A percentile compares a stretch with the other conserved stretches of the same genome.
phyloP scores from a whole-genome alignment of 2,888 invertebrate genomes.

The Ornithoptera alexandrae region DNA sequence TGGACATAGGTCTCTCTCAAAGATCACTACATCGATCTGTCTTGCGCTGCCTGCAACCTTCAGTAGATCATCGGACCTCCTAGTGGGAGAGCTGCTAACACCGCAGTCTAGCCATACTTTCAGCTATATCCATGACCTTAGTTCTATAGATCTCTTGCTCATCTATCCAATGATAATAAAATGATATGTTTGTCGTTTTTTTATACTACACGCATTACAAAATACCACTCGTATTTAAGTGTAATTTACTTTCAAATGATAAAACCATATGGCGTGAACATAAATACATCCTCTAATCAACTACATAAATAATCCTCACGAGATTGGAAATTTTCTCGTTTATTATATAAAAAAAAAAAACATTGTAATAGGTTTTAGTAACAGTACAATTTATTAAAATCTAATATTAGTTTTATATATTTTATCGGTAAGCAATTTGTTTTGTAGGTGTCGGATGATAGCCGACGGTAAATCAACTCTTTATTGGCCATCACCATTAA shows the following conservation, averaged over 20 bases:
- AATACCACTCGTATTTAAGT: not conserved
- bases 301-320: constrained; percentile 13
- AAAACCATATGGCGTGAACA: constrained; percentile 19
- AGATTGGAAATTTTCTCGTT: constrained; percentile 4
- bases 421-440: constrained; percentile 39
- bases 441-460: constrained; percentile 37
- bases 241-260: constrained; percentile 11
- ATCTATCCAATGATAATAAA: too few species aligned
- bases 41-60: too few species aligned
- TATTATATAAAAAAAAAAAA: not conserved
- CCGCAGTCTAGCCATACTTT: too few species aligned
- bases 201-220: too few species aligned
- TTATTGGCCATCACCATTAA: constrained; percentile 48
- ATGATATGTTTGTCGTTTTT: too few species aligned
- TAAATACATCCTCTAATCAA: constrained; percentile 19
- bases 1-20: too few species aligned
- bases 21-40: too few species aligned
- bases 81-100: too few species aligned
- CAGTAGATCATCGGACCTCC: too few species aligned
- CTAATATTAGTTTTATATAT: constrained; percentile 28
- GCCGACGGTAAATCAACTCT: constrained; percentile 49
- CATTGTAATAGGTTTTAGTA: constrained; percentile 11
- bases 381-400: constrained; percentile 25
- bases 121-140: too few species aligned
- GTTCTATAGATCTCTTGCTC: too few species aligned